A percentile compares a stretch with the other conserved stretches of the same genome.
phyloP scores from a whole-genome alignment of 2,797 vertebrate species.

The Buphagus erythrorhynchus region DNA sequence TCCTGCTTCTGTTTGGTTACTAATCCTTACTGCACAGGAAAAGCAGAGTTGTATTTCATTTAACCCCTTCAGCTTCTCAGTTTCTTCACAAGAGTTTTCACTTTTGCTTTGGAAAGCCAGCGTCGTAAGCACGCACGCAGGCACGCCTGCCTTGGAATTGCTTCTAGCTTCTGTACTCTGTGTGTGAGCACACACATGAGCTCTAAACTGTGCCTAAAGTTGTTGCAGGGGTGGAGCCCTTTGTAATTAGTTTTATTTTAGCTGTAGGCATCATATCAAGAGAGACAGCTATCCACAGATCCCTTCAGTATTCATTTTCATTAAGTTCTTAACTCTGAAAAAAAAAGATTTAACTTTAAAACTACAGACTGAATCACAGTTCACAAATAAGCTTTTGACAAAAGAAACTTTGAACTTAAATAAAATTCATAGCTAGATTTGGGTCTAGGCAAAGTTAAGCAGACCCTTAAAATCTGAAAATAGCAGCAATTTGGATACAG shows the following conservation, averaged over 20 bases:
- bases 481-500: not conserved
- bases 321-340: not conserved
- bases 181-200: not conserved
- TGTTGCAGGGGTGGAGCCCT: conserved; percentile 63
- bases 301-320: not conserved
- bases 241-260: conserved; percentile 57
- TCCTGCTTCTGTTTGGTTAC: conserved; percentile 64
- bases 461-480: not conserved
- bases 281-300: not conserved
- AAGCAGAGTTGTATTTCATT: conserved; percentile 70
- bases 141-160: not conserved
- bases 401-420: not conserved
- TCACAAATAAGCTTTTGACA: not conserved
- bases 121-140: accelerated
- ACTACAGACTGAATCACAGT: not conserved
- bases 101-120: not conserved
- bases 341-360: not conserved
- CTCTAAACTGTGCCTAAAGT: not conserved
- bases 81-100: conserved; percentile 22
- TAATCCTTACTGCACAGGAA: conserved; percentile 67
- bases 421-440: not conserved
- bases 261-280: conserved; percentile 53
- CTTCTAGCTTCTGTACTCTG: not conserved
- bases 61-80: conserved; percentile 52
- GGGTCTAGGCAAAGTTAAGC: not conserved